Conservation (phyloP, 2,113 vertebrate species). For the Erinaceus europaeus region DNA sequence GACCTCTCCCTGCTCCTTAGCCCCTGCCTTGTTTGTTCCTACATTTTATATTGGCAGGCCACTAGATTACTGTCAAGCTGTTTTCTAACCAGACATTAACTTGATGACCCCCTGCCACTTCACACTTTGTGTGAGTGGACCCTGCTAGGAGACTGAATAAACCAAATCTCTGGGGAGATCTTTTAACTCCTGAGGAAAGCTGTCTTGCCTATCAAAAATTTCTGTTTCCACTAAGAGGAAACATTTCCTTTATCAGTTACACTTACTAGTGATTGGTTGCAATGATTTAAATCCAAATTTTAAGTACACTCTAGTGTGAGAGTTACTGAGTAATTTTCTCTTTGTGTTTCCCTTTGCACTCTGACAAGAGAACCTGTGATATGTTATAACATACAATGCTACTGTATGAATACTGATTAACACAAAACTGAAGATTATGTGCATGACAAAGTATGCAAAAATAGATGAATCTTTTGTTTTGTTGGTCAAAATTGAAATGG, state of each 20-base stretch:
- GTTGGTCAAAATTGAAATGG: too few relatives aligned
- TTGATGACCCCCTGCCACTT: background rate
- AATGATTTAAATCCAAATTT: background rate
- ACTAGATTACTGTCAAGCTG: background rate
- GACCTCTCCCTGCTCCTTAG: background rate
- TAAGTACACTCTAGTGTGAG: background rate
- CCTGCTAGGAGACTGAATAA: background rate
- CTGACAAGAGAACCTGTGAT: background rate
- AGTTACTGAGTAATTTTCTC: background rate
- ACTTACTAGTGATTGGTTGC: background rate
- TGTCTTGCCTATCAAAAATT: background rate
- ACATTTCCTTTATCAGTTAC: conserved; percentile 1
- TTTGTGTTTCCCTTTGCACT: background rate
- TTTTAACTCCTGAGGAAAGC: background rate
- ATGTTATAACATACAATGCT: background rate
- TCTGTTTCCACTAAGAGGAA: background rate
- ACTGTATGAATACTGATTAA: rapidly evolving
- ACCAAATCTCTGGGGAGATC: background rate
- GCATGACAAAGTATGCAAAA: too few relatives aligned
- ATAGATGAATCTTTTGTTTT: too few relatives aligned
- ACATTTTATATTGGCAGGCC: background rate
- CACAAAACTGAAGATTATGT: too few relatives aligned
- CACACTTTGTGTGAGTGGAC: background rate
- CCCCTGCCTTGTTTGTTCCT: background rate
- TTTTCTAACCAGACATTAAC: background rate